Percentiles rank a stretch among this genome's conserved stretches.
phyloP scores from a whole-genome alignment of 2,113 vertebrate species.

The Connochaetes taurinus region DNA sequence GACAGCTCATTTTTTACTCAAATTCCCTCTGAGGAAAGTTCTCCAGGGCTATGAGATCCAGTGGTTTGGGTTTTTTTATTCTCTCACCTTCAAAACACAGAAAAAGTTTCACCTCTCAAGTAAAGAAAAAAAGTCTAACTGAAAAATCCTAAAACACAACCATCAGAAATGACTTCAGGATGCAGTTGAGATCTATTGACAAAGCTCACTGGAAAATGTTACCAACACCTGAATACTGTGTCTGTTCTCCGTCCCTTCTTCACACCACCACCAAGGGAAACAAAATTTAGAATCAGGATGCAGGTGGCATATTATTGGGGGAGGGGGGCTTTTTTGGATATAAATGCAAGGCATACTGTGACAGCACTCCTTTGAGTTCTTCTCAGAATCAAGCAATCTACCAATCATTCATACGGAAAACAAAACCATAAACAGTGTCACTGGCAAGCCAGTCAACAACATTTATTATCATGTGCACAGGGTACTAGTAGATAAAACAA shows the following conservation, averaged over 20 bases:
- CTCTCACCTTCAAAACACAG: slow-evolving; percentile 25
- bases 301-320: not conserved
- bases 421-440: not conserved
- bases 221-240: not conserved
- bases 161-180: not conserved
- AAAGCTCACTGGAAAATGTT: not conserved
- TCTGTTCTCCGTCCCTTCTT: not conserved
- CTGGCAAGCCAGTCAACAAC: not conserved
- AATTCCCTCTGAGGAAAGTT: slow-evolving; percentile 35
- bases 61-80: not conserved
- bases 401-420: not conserved
- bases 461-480: not conserved
- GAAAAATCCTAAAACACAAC: not conserved
- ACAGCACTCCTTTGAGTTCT: not conserved
- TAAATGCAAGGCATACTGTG: not conserved
- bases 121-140: not conserved
- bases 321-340: not conserved
- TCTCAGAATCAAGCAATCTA: not conserved
- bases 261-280: not conserved
- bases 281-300: not conserved
- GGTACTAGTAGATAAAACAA: not conserved
- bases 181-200: not conserved
- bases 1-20: slow-evolving; percentile 56
- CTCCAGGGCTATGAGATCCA: not conserved
- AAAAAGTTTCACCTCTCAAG: not conserved